Conservation (phyloP, 2,888 invertebrate genomes). For the Allophyes oxyacanthae region DNA sequence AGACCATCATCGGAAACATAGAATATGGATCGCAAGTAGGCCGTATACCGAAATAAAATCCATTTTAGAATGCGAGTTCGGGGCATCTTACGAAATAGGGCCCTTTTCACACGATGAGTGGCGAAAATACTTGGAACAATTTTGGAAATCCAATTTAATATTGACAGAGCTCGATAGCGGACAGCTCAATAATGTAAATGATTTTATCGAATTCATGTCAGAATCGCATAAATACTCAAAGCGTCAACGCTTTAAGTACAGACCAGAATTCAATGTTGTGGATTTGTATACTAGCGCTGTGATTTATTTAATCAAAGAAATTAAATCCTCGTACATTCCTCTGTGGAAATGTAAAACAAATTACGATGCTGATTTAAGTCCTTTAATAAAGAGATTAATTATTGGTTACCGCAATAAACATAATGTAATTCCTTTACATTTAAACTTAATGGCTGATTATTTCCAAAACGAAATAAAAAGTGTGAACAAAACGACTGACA, state of each 20-base stretch:
- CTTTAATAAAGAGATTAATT: too few relatives aligned
- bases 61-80: slow-evolving; percentile 31
- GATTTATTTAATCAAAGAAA: not conserved
- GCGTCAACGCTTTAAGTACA: too few relatives aligned
- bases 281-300: not conserved
- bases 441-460: slow-evolving; percentile 38
- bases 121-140: slow-evolving; percentile 29
- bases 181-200: slow-evolving; percentile 29
- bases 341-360: slow-evolving; percentile 1
- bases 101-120: slow-evolving; percentile 21
- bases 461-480: slow-evolving; percentile 24
- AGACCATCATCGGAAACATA: slow-evolving; percentile 7
- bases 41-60: slow-evolving; percentile 35
- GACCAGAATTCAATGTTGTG: not conserved
- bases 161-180: slow-evolving; percentile 10
- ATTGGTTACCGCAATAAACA: not conserved
- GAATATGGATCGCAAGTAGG: slow-evolving; percentile 48
- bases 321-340: slow-evolving; percentile 3
- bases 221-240: not conserved
- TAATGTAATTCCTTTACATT: slow-evolving; percentile 24
- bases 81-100: slow-evolving; percentile 20
- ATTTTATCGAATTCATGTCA: slow-evolving; percentile 13
- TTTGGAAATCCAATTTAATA: slow-evolving; percentile 25
- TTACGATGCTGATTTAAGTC: not conserved
- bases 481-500: not conserved